Evolutionary conservation across 2,888 invertebrate species (phyloP).

Genomic region (Scrobipalpa costella): DNA sequence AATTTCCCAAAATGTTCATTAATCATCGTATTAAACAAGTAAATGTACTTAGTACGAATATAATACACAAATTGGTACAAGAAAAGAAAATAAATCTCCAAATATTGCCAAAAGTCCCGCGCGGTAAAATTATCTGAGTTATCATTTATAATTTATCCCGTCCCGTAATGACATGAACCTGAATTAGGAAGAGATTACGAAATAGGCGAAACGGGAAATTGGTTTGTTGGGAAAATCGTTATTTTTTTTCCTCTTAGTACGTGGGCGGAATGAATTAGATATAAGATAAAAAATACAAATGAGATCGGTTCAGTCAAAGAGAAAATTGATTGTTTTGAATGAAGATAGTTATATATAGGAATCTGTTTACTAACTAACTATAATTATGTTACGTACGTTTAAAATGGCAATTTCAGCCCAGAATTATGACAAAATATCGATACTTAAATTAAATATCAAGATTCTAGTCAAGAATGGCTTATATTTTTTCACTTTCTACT

Average conservation of each 20-base stretch:
- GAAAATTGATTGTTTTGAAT: background rate
- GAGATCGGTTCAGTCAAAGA: background rate
- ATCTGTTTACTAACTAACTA: no score
- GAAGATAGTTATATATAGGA: background rate
- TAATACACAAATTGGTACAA: no score
- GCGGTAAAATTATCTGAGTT: background rate
- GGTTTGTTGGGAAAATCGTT: constrained; percentile 13
- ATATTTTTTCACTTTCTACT: no score
- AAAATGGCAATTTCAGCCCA: no score
- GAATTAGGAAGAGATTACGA: constrained; percentile 13
- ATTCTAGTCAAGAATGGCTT: no score
- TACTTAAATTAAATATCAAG: no score
- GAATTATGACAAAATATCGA: no score
- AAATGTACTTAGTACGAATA: no score
- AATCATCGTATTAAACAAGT: no score
- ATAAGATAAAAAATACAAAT: background rate
- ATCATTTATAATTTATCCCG: constrained; percentile 7
- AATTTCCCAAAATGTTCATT: no score
- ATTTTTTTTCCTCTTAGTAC: background rate
- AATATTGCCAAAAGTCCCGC: background rate
- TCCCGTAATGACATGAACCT: constrained; percentile 6
- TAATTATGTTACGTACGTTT: no score
- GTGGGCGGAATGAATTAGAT: background rate
- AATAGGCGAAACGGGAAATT: background rate
- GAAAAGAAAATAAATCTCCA: no score